phyloP scores from a whole-genome alignment of 1,140 invertebrate genomes.

The Stegodyphus mimosarum region DNA sequence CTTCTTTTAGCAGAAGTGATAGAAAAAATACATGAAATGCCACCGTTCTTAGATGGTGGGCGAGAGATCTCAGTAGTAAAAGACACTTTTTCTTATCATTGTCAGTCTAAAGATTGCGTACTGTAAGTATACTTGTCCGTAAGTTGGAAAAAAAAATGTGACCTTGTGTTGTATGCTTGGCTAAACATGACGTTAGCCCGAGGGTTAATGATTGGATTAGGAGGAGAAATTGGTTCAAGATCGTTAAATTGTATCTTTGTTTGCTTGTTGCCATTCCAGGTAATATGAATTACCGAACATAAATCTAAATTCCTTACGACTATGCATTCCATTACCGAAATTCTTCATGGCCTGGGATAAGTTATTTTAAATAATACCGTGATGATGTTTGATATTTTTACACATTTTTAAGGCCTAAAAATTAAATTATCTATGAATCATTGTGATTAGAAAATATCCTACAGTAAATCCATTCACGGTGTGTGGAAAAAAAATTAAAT shows the following conservation, averaged over 20 bases:
- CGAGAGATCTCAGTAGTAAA: not conserved
- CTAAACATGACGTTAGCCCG: constrained; percentile 4
- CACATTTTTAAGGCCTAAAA: no score
- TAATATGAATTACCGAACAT: no score
- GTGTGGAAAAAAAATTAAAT: no score
- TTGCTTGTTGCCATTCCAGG: no score
- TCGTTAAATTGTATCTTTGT: not conserved
- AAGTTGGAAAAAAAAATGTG: constrained; percentile 10
- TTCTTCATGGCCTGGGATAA: no score
- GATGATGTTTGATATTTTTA: no score
- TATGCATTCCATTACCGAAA: no score
- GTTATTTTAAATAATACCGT: no score
- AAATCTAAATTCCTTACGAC: no score
- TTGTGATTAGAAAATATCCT: no score
- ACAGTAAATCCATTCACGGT: no score
- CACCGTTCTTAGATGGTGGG: constrained; percentile 9
- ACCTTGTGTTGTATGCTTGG: constrained; percentile 39
- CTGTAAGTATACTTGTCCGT: not conserved
- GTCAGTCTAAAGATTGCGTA: not conserved
- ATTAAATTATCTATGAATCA: no score
- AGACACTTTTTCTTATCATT: not conserved
- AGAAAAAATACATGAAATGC: not conserved
- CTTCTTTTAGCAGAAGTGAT: not conserved
- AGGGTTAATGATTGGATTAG: constrained; percentile 46
- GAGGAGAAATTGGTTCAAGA: constrained; percentile 28